Evolutionary conservation across 2,113 vertebrate species (phyloP).

Genomic region (Alexandromys fortis): DNA sequence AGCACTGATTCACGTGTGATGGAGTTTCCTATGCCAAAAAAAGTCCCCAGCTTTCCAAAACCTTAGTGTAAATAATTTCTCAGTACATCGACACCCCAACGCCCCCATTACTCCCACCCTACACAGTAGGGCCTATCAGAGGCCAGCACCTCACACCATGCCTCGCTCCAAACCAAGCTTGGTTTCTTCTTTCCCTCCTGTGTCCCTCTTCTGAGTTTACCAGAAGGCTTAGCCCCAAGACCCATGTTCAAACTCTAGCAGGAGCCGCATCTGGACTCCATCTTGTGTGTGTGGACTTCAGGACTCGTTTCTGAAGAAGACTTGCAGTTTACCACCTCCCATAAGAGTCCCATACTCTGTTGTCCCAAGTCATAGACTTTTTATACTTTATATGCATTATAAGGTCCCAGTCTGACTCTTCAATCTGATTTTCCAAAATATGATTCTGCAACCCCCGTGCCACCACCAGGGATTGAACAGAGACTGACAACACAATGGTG

Average conservation of each 20-base stretch:
- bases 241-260: not conserved
- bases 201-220: not conserved
- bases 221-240: not conserved
- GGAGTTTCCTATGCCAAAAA: not conserved
- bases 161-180: not conserved
- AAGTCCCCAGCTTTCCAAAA: not conserved
- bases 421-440: not conserved
- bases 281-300: not conserved
- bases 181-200: not conserved
- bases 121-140: not conserved
- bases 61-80: not conserved
- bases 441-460: not conserved
- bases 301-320: not conserved
- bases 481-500: not conserved
- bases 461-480: not conserved
- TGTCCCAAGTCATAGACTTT: not conserved
- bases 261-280: not conserved
- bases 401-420: not conserved
- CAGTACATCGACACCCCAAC: accelerated
- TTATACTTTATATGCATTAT: not conserved
- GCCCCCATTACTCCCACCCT: too few relatives aligned
- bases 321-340: not conserved
- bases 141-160: not conserved
- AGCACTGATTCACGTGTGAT: not conserved
- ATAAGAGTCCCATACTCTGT: not conserved